Evolutionary conservation across 2,888 invertebrate genomes (phyloP).

Genomic region (Muscina levida): DNA sequence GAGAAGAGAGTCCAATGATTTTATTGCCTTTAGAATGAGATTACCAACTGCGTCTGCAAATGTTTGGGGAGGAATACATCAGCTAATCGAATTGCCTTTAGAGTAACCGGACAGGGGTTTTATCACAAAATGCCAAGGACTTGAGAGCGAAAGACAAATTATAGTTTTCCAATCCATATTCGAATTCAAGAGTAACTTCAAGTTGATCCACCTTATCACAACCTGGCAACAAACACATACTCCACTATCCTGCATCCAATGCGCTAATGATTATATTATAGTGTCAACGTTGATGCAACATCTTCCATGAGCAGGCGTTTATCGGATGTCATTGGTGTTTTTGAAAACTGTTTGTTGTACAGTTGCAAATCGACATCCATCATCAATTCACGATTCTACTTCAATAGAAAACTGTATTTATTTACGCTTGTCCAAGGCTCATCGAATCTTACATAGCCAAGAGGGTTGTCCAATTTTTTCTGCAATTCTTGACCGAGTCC

Average conservation of each 20-base stretch:
- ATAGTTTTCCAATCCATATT: conserved; percentile 4
- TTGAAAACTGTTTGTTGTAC: no score
- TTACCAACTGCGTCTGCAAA: no score
- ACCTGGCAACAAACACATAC: not conserved
- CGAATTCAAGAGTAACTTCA: not conserved
- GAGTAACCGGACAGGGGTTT: no score
- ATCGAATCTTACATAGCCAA: conserved; percentile 7
- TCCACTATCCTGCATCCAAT: not conserved
- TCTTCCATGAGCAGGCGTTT: no score
- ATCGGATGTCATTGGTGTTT: no score
- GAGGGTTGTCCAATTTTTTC: not conserved
- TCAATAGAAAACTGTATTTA: not conserved
- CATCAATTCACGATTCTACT: not conserved
- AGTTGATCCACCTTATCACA: not conserved
- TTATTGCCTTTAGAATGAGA: conserved; percentile 7
- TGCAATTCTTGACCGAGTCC: not conserved
- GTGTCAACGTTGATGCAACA: no score
- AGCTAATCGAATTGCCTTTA: no score
- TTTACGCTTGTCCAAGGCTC: not conserved
- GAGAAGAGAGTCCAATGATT: not conserved
- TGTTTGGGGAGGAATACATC: no score
- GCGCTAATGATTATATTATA: not conserved
- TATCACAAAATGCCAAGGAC: no score
- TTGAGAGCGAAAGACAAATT: not conserved
- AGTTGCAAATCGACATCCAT: not conserved